Percentiles rank a stretch among this genome's conserved stretches.
These are phyloP conservation scores for Eulacestoma nigropectus DNA, from an alignment of 2,113 vertebrate genomes.

Conservation along the genomic window DNA sequence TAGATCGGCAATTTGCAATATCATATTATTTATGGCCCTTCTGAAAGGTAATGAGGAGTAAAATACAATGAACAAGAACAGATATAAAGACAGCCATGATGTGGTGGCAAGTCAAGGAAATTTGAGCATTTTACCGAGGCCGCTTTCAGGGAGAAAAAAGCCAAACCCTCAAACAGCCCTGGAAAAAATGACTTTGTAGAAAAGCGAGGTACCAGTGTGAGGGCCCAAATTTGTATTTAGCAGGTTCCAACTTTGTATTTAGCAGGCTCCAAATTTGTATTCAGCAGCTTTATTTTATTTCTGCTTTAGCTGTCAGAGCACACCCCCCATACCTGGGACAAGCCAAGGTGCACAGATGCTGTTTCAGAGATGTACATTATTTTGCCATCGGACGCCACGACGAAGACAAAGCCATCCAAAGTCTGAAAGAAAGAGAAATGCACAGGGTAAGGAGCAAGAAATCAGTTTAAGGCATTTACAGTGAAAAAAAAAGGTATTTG, in stretches of 20 bases:
- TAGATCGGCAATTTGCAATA: not conserved
- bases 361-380: constrained; percentile 99
- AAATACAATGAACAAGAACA: constrained; percentile 35
- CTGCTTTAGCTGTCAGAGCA: accelerated
- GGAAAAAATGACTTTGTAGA: not conserved
- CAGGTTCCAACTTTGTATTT: no score
- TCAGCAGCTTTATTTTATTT: not conserved
- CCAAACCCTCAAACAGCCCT: not conserved
- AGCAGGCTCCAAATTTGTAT: not conserved
- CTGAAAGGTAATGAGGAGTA: constrained; percentile 45
- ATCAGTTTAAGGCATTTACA: not conserved
- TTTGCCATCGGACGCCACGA: constrained; percentile 93
- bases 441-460: not conserved
- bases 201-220: not conserved
- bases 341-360: constrained; percentile 90
- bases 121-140: not conserved
- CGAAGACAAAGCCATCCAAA: constrained; percentile 93
- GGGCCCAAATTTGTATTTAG: not conserved
- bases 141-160: not conserved
- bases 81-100: not conserved
- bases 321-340: constrained; percentile 87
- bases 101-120: not conserved
- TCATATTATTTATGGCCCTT: constrained; percentile 3
- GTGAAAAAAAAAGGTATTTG: not conserved
- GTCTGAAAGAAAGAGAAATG: constrained; percentile 75